Evolutionary conservation across 2,113 vertebrate genomes (phyloP), one percentile per base, ranked within the genome.

Genomic region (Chrysochloris asiatica): DNA sequence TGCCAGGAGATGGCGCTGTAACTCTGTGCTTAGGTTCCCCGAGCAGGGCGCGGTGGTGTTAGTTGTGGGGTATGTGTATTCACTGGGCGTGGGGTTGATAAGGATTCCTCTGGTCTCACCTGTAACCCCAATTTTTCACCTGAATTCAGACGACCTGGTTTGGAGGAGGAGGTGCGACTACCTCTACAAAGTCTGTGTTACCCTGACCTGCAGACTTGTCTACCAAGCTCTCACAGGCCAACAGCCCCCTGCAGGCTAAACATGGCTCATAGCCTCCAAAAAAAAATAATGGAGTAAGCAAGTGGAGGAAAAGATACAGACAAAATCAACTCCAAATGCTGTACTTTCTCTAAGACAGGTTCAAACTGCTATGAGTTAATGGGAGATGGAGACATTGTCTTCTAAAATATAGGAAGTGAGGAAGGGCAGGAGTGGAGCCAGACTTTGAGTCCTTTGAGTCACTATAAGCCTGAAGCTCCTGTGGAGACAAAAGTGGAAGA

Each of bases 1-100:
- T 47, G 77, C 90, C 96, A 96, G 93, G 81, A 96, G 96, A 92
- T 95, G 94, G 95, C 47, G 93, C 92, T 96, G 88, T 95, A 93
- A 92, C 54, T 65, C 94, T 92, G 85, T 81, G 72, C 83, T 86
- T 50, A 33, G 50, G 56, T 38, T 59, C 47, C 22, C 16, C 6
- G 85, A 86, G 73, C 28, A 1, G n/a, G 22, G 0, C 2, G 14
- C n/a, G 0, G 3, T 1, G 21, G 19, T 14, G 26, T 38, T n/a
- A 14, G 59, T 3, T 11, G 19, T 28, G 28, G 28, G n/a, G 30
- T 17, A 50, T 5, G 43, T 16, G 16, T 13, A 1, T 26, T 43
- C n/a, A 36, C 69, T 14, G 24, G n/a, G 36, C 41, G 59, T 69
- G 43, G 10, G 14, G 28, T 48, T 33, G n/a, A 28, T 47, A 52